Evolutionary conservation across 2,797 vertebrate species (phyloP).

Genomic region (Alectoris magna): DNA sequence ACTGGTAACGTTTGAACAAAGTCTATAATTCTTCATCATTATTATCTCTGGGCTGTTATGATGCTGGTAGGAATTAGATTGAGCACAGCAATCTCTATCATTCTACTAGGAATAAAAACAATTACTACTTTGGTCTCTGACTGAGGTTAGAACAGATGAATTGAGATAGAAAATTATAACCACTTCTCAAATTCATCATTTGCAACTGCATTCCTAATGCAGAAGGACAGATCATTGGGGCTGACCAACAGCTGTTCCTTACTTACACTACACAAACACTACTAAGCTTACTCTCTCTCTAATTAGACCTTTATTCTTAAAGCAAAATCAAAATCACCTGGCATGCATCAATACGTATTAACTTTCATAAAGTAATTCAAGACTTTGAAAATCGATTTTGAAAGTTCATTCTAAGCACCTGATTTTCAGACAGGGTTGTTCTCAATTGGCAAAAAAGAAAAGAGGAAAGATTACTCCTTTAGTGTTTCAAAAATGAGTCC

Average conservation of each 20-base stretch:
- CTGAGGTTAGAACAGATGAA: constrained; percentile 67
- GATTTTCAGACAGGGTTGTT: not conserved
- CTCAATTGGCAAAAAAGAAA: not conserved
- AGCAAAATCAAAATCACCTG: not conserved
- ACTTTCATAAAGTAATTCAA: not conserved
- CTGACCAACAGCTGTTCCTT: constrained; percentile 10
- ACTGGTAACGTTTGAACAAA: constrained; percentile 27
- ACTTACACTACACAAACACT: not conserved
- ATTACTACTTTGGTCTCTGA: constrained; percentile 65
- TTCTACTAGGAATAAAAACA: constrained; percentile 46
- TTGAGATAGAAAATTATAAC: constrained; percentile 65
- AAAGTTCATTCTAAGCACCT: not conserved
- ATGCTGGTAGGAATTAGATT: constrained; percentile 43
- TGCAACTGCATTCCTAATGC: constrained; percentile 46
- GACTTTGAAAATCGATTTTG: not conserved
- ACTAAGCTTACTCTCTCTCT: constrained; percentile 20
- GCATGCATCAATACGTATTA: not conserved
- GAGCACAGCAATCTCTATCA: constrained; percentile 47
- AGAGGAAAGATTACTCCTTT: not conserved
- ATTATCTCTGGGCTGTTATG: constrained; percentile 55
- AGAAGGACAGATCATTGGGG: constrained; percentile 16
- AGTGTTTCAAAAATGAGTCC: not conserved
- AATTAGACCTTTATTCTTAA: constrained; percentile 57
- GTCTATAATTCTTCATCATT: constrained; percentile 58
- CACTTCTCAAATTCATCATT: constrained; percentile 62